Base-by-base conservation (phyloP, 2,888 invertebrate species). In the Ophion ellenae region DNA sequence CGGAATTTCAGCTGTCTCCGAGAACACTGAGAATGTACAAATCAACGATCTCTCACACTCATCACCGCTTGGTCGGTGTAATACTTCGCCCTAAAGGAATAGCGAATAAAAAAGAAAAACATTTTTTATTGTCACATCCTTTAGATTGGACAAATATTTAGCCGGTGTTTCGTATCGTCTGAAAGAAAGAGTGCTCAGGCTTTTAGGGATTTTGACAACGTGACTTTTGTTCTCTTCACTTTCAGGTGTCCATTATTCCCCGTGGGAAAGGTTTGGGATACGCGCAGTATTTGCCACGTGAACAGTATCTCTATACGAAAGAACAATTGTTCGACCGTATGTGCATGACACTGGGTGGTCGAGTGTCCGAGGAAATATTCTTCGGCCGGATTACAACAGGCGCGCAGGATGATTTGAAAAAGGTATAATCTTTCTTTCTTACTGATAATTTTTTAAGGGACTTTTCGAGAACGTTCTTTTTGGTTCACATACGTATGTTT, bases 261-360 rank as follows among this genome's bases (percentile, higher is more conserved):
- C 96, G 99, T 91, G 99, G 99, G 40, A 99, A 99, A 95, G 99
- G 99, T 32, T 95, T 99, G 74, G 99, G 99, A 9, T 99, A 99
- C 94, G 99, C 99, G 0, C 99, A 99, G 94, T 99, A 99, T 94
- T 95, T 99, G 90, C 99, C 99, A 0, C 99, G 98, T 94, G 99
- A 99, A 94, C 99, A 99, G 94, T 99, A 98, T 94, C 95, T 99
- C 74, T 98, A 99, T 93, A 98, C 99, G 82, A 98, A 97, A 94
- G 99, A 99, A 94, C 99, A 99, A 94, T 95, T 99, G 4, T 97
- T 99, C 89, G 99, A 99, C 93, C 95, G 99, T 90, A 99, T 99
- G 99, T 99, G 99, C 94, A 99, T 99, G 99, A 98, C 99, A 0
- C 95, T 99, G 2, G 99, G 99, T n/a, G 99, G 99, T 0, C 96